A percentile compares a stretch with the other conserved stretches of the same genome.
Conservation (phyloP, 2,888 invertebrate species). For the Amphimallon solstitiale region DNA sequence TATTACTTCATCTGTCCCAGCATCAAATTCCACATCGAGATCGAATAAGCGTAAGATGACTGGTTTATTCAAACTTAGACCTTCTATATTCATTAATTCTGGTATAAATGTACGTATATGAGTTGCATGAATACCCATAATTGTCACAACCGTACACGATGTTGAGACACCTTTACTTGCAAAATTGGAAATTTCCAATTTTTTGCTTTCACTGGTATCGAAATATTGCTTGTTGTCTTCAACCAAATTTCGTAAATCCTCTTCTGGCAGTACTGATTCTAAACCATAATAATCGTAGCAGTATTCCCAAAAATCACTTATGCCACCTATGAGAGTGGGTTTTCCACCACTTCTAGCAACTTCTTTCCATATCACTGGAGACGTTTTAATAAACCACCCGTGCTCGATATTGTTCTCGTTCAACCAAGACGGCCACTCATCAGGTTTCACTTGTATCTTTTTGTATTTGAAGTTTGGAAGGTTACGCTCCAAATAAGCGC, state of each 20-base stretch:
- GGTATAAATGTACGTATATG: slow-evolving; percentile 52
- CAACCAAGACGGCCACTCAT: slow-evolving; percentile 69
- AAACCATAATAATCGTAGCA: slow-evolving; percentile 69
- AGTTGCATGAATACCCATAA: slow-evolving; percentile 53
- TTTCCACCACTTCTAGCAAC: slow-evolving; percentile 67
- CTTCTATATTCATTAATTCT: slow-evolving; percentile 51
- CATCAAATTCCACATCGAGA: slow-evolving; percentile 44
- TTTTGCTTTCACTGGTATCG: slow-evolving; percentile 24
- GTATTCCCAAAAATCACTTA: slow-evolving; percentile 71
- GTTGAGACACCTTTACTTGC: too few relatives aligned
- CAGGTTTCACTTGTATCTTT: slow-evolving; percentile 63
- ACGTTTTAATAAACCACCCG: slow-evolving; percentile 67
- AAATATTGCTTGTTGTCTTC: slow-evolving; percentile 50
- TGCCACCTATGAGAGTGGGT: slow-evolving; percentile 69
- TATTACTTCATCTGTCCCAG: slow-evolving; percentile 41
- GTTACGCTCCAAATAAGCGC: slow-evolving; percentile 66
- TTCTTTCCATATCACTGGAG: slow-evolving; percentile 73
- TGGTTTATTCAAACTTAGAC: slow-evolving; percentile 48
- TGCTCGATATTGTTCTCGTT: slow-evolving; percentile 64
- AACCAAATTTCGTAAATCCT: slow-evolving; percentile 53
- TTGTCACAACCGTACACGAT: slow-evolving; percentile 46
- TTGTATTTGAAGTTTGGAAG: slow-evolving; percentile 68
- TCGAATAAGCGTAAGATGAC: slow-evolving; percentile 55
- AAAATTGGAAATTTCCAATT: not conserved
- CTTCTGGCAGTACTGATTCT: slow-evolving; percentile 54